Evolutionary conservation across 2,888 invertebrate species (phyloP).

Genomic region (Clepsis dumicolana): DNA sequence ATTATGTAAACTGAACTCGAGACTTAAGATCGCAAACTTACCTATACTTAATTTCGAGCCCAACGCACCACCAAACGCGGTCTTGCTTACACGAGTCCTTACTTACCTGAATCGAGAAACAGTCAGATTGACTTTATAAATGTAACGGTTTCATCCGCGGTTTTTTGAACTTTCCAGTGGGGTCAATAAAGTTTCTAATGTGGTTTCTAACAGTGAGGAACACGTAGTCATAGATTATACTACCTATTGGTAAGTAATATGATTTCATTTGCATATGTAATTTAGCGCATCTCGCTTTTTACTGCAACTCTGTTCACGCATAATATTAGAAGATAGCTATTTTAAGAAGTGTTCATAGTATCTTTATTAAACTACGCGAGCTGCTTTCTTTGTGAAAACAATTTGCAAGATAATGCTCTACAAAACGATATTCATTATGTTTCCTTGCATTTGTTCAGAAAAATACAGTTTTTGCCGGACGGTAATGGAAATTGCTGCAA

Average conservation of each 20-base stretch:
- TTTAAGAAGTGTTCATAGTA: neutral
- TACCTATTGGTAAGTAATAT: too few relatives aligned
- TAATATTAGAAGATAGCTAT: conserved; percentile 6
- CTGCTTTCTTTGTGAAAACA: neutral
- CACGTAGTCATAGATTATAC: too few relatives aligned
- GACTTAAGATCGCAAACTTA: too few relatives aligned
- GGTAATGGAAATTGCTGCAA: conserved; percentile 1
- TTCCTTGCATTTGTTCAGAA: neutral
- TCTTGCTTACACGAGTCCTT: too few relatives aligned
- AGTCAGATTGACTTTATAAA: neutral
- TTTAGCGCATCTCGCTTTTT: neutral
- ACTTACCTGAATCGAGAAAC: too few relatives aligned
- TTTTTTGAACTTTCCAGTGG: neutral
- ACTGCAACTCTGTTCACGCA: neutral
- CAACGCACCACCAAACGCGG: too few relatives aligned
- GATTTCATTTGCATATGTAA: neutral
- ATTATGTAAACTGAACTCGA: too few relatives aligned
- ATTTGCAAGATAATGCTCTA: neutral
- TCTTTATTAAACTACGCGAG: neutral
- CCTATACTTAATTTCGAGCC: too few relatives aligned
- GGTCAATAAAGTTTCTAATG: neutral
- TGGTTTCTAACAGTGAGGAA: too few relatives aligned
- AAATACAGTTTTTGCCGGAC: neutral
- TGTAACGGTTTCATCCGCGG: neutral
- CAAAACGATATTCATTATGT: conserved; percentile 1